Evolutionary conservation across 2,113 vertebrate genomes (phyloP).

Genomic region (Dermatemys mawii): DNA sequence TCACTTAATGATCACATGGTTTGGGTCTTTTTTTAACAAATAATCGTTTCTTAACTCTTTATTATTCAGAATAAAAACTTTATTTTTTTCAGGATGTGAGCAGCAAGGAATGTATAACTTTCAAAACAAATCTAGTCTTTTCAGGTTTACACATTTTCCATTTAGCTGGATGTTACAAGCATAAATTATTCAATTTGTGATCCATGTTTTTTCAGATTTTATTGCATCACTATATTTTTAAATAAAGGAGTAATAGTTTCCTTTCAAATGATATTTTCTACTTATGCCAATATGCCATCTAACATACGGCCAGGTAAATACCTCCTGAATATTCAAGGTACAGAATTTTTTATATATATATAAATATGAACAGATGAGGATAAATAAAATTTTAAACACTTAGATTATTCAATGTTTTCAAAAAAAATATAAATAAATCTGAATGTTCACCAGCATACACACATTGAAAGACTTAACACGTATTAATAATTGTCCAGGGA

Average conservation of each 20-base stretch:
- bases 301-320: constrained; percentile 81
- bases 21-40: constrained; percentile 55
- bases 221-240: constrained; percentile 89
- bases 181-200: constrained; percentile 71
- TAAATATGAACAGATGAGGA: constrained; percentile 89
- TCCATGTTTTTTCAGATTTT: constrained; percentile 81
- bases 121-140: constrained; percentile 84
- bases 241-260: constrained; percentile 79
- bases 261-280: constrained; percentile 79
- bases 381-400: constrained; percentile 96
- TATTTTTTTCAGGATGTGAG: constrained; percentile 89
- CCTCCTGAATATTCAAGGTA: constrained; percentile 86
- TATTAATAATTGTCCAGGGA: constrained; percentile 84
- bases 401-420: constrained; percentile 87
- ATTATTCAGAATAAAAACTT: constrained; percentile 87
- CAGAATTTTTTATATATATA: constrained; percentile 83
- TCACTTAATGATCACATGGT: constrained; percentile 27
- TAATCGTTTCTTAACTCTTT: constrained; percentile 72
- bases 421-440: constrained; percentile 96
- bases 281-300: constrained; percentile 74
- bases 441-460: constrained; percentile 91
- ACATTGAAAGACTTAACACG: constrained; percentile 85
- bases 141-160: constrained; percentile 75
- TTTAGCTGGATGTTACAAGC: constrained; percentile 80
- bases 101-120: constrained; percentile 97